Conservation (phyloP, 2,113 vertebrate genomes). For the Vulpes ferrilata region DNA sequence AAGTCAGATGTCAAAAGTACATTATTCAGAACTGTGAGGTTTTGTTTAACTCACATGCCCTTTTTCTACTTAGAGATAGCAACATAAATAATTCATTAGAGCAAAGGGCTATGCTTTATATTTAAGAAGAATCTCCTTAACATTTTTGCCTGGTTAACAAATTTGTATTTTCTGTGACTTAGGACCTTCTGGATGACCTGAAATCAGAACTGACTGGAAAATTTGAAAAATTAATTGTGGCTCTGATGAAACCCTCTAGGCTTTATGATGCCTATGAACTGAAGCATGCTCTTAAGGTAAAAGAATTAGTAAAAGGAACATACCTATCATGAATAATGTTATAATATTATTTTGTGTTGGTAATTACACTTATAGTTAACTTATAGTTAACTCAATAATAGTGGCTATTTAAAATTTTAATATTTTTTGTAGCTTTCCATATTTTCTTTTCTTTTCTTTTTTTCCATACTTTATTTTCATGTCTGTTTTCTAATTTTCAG, state of each 20-base stretch:
- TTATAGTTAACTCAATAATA: not conserved
- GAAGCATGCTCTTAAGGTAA: conserved; percentile 96
- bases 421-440: not conserved
- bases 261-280: conserved; percentile 93
- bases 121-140: fast-evolving
- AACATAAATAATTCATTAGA: not conserved
- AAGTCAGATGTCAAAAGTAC: not conserved
- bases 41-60: not conserved
- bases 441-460: not conserved
- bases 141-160: not conserved
- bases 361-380: not conserved
- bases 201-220: conserved; percentile 96
- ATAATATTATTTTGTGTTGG: not conserved
- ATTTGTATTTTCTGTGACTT: conserved; percentile 62
- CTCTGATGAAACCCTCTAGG: conserved; percentile 92
- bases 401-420: not conserved
- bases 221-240: conserved; percentile 94
- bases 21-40: not conserved
- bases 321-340: fast-evolving
- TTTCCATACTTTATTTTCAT: not conserved
- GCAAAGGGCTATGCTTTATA: not conserved
- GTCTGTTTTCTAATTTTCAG: not conserved
- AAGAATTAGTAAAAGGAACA: not conserved
- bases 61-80: not conserved
- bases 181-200: conserved; percentile 95